Conservation (phyloP, 1,140 invertebrate species). For the Hypsibius dujardini region DNA sequence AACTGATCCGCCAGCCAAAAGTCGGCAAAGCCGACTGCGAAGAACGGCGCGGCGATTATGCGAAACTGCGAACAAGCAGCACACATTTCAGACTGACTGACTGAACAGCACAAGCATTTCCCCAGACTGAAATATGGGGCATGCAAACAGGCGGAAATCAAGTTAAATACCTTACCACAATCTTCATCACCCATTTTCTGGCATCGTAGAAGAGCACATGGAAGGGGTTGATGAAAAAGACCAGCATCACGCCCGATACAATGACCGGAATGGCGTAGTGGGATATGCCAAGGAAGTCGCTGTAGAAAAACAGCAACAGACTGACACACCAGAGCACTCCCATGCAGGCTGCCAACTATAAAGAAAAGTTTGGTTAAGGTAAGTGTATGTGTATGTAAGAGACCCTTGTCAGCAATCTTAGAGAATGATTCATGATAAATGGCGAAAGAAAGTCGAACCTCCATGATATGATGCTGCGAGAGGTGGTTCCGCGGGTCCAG, state of each 20-base stretch:
- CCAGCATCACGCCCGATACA: conserved; percentile 63
- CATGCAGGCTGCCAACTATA: conserved; percentile 63
- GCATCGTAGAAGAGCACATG: conserved; percentile 80
- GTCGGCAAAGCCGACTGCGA: conserved; percentile 89
- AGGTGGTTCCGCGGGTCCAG: conserved; percentile 87
- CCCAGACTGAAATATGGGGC: too few species aligned
- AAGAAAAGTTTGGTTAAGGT: conserved; percentile 21
- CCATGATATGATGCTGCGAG: conserved; percentile 86
- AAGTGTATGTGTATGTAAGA: too few species aligned
- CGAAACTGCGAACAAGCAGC: conserved; percentile 41
- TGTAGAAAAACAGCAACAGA: conserved; percentile 52
- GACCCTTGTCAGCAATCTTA: too few species aligned
- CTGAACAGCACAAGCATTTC: too few species aligned
- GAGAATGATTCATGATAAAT: too few species aligned
- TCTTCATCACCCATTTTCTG: conserved; percentile 43
- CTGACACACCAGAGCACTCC: conserved; percentile 85
- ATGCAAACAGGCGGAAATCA: not conserved
- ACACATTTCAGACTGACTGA: conserved; percentile 13
- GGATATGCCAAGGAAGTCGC: conserved; percentile 65
- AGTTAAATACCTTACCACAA: conserved; percentile 34
- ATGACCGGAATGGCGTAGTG: conserved; percentile 72
- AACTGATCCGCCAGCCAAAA: conserved; percentile 99
- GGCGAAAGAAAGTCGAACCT: conserved; percentile 34
- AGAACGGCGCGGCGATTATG: conserved; percentile 75
- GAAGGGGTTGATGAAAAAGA: conserved; percentile 77